Percentiles rank a stretch among this genome's conserved stretches.
Conservation (phyloP, 2,888 invertebrate species). For the Calliopum simillimum region DNA sequence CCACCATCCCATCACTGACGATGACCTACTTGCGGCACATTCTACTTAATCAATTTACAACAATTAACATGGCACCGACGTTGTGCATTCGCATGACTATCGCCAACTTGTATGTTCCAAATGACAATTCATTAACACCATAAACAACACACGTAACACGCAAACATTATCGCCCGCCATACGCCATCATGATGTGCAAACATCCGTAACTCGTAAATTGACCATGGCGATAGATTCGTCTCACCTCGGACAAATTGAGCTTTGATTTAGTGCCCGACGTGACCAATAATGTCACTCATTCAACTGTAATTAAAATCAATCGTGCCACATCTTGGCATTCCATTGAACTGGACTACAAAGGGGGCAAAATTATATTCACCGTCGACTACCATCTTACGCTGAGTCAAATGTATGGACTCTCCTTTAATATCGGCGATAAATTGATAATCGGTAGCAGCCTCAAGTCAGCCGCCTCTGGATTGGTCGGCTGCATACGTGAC, state of each 20-base stretch:
- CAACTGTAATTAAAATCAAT: slow-evolving; percentile 85
- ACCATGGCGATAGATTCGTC: slow-evolving; percentile 72
- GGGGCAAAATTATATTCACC: slow-evolving; percentile 78
- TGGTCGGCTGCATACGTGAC: slow-evolving; percentile 93
- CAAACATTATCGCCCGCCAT: slow-evolving; percentile 17
- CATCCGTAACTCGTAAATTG: neutral
- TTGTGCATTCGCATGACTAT: no score
- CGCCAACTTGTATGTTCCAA: neutral
- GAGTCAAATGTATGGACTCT: slow-evolving; percentile 74
- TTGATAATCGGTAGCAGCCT: slow-evolving; percentile 85
- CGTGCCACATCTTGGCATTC: slow-evolving; percentile 85
- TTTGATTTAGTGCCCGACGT: slow-evolving; percentile 83
- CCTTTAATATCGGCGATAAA: slow-evolving; percentile 77
- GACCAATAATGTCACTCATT: slow-evolving; percentile 80
- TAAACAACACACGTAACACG: neutral
- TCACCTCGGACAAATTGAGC: slow-evolving; percentile 86
- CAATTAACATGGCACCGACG: neutral
- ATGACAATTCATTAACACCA: slow-evolving; percentile 12
- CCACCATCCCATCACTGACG: no score
- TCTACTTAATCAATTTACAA: no score
- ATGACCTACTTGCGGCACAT: no score
- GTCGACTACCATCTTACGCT: slow-evolving; percentile 83
- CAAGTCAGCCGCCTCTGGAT: slow-evolving; percentile 77
- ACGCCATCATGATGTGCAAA: neutral
- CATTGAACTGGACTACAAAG: slow-evolving; percentile 81